Conservation (phyloP, 2,797 vertebrate species). For the Sarcoramphus papa region DNA sequence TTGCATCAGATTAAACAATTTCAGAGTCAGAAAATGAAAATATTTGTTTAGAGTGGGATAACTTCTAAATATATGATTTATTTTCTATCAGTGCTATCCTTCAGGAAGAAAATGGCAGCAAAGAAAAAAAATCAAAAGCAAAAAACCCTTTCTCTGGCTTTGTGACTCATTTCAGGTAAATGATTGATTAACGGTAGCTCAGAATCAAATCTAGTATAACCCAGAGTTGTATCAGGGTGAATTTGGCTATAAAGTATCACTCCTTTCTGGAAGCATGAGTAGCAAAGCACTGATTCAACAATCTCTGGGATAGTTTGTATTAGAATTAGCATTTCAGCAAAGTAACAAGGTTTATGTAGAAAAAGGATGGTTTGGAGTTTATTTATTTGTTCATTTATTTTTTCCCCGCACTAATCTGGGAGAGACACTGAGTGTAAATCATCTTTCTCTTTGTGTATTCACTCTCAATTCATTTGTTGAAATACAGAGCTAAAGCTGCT, state of each 20-base stretch:
- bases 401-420: background rate
- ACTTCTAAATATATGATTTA: background rate
- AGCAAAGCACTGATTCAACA: background rate
- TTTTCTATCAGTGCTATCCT: background rate
- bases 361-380: background rate
- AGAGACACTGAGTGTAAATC: background rate
- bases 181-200: background rate
- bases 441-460: constrained; percentile 17
- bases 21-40: background rate
- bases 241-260: background rate
- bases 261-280: background rate
- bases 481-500: constrained; percentile 13
- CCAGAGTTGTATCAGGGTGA: background rate
- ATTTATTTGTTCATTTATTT: background rate
- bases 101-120: background rate
- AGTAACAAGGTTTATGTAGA: background rate
- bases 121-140: background rate
- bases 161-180: constrained; percentile 14
- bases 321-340: constrained; percentile 44
- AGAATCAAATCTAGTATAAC: constrained; percentile 28
- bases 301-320: background rate
- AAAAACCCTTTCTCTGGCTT: background rate
- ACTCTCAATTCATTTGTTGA: constrained; percentile 17
- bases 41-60: background rate
- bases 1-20: background rate